These are phyloP conservation scores for Astreopora myriophthalma DNA, from an alignment of 64 coral and sea anemone genomes.

Conservation along the genomic window DNA sequence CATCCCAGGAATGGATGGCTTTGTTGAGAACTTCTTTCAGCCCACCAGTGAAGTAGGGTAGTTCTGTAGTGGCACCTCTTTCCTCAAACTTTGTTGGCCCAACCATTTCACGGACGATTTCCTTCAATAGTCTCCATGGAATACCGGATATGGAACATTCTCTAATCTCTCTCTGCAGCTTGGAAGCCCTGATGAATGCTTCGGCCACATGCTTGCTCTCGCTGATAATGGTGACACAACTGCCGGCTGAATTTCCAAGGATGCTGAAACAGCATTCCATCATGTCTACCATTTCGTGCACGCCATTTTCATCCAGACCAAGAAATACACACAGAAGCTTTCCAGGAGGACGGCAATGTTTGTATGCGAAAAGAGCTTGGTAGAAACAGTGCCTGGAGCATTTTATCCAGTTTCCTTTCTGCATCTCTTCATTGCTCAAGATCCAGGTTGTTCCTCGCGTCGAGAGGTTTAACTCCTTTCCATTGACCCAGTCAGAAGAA, in stretches of 20 bases:
- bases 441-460: slow-evolving; percentile 63
- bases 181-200: slow-evolving; percentile 8
- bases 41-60: slow-evolving; percentile 26
- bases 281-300: slow-evolving; percentile 57
- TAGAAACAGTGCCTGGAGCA: slow-evolving; percentile 33
- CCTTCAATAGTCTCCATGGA: not conserved
- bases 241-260: slow-evolving; percentile 20
- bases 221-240: slow-evolving; percentile 15
- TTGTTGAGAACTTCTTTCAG: slow-evolving; percentile 34
- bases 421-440: not conserved
- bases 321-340: slow-evolving; percentile 17
- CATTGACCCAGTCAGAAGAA: not conserved
- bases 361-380: slow-evolving; percentile 16
- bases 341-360: not conserved
- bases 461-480: not conserved
- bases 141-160: slow-evolving; percentile 50
- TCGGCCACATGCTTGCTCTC: not conserved
- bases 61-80: slow-evolving; percentile 41
- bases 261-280: slow-evolving; percentile 41
- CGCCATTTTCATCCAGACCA: not conserved
- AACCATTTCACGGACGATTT: slow-evolving; percentile 50
- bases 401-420: slow-evolving; percentile 23
- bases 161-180: not conserved
- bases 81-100: slow-evolving; percentile 48
- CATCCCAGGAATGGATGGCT: slow-evolving; percentile 48